Evolutionary conservation across 2,113 vertebrate genomes (phyloP).

Genomic region (Paradoxurus hermaphroditus): DNA sequence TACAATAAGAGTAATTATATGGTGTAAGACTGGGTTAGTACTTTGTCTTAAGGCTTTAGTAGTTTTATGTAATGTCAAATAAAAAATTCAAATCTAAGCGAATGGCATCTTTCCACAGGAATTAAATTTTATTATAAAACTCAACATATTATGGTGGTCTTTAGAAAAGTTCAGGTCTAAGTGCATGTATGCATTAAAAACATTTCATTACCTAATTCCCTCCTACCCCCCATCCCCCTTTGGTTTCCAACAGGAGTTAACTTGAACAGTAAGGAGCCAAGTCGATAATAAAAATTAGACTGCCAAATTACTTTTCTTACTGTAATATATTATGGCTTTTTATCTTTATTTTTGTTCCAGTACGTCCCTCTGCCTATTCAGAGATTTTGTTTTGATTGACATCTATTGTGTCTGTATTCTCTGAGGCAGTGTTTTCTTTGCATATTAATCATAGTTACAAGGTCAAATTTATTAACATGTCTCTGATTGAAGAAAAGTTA

Average conservation of each 20-base stretch:
- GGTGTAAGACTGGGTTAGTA: slow-evolving; percentile 6
- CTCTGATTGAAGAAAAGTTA: slow-evolving; percentile 25
- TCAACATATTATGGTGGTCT: neutral
- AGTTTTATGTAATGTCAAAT: slow-evolving; percentile 35
- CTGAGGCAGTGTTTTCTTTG: slow-evolving; percentile 37
- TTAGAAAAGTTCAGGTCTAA: slow-evolving; percentile 32
- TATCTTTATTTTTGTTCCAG: neutral
- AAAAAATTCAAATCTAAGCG: slow-evolving; percentile 18
- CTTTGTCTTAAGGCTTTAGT: slow-evolving; percentile 8
- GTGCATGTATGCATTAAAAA: neutral
- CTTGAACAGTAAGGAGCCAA: neutral
- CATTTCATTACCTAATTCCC: neutral
- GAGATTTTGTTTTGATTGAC: neutral
- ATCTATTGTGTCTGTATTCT: neutral
- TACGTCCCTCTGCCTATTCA: neutral
- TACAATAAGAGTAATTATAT: slow-evolving; percentile 43
- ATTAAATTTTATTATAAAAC: slow-evolving; percentile 15
- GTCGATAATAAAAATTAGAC: neutral
- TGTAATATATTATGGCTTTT: neutral
- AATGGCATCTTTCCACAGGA: neutral
- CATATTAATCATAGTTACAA: slow-evolving; percentile 41
- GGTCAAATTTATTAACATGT: neutral
- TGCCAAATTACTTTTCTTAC: slow-evolving; percentile 6
- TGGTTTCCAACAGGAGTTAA: neutral
- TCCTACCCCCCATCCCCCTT: rapidly evolving